A percentile compares a stretch with the other conserved stretches of the same genome.
These are phyloP conservation scores for Mesorhabditis belari DNA, from an alignment of 2,888 invertebrate genomes.

Conservation along the genomic window DNA sequence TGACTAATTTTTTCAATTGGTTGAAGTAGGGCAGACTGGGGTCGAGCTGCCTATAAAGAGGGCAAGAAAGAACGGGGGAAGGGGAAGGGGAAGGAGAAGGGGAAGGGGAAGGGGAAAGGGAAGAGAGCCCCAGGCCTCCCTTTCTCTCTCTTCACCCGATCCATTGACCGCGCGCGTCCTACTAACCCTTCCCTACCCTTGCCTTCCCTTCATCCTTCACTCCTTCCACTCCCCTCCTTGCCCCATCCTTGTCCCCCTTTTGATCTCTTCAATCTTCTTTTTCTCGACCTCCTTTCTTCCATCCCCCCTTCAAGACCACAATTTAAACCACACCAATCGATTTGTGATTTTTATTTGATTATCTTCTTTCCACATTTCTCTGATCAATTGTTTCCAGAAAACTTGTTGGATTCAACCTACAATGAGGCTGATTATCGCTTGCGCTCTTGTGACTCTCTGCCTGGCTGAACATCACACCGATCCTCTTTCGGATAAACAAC, in stretches of 20 bases:
- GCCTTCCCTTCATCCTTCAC: too few species aligned
- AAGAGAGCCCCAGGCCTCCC: neutral
- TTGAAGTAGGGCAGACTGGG: too few species aligned
- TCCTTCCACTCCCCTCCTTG: too few species aligned
- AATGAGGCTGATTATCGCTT: neutral
- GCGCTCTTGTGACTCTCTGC: conserved; percentile 12
- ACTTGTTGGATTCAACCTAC: neutral
- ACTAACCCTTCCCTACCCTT: neutral
- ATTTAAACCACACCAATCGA: neutral
- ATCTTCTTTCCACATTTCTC: too few species aligned
- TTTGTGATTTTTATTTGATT: too few species aligned
- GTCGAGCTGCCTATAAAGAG: too few species aligned
- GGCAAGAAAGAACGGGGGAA: neutral
- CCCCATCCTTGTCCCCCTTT: too few species aligned
- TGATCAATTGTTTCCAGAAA: neutral
- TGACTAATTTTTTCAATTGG: too few species aligned
- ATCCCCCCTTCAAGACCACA: neutral
- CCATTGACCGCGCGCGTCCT: too few species aligned
- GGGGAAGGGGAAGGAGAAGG: neutral
- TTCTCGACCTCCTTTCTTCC: too few species aligned
- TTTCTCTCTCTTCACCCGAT: neutral
- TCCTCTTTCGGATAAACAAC: conserved; percentile 35
- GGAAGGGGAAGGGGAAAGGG: neutral
- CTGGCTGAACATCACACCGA: conserved; percentile 34
- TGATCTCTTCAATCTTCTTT: too few species aligned